These are phyloP conservation scores for Trachurus trachurus DNA, from an alignment of 2,797 vertebrate genomes.

Conservation along the genomic window DNA sequence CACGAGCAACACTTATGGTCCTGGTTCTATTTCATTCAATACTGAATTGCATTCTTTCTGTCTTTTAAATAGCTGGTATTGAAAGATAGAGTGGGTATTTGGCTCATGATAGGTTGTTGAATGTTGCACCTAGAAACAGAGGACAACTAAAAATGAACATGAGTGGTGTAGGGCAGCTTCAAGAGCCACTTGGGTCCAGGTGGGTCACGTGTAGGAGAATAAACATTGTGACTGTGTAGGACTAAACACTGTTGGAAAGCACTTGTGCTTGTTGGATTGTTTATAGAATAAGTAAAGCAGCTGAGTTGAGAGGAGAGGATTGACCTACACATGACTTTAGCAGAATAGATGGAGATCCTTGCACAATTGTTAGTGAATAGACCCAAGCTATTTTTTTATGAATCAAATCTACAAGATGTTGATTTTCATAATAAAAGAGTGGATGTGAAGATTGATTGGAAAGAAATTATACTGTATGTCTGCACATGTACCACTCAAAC, in stretches of 20 bases:
- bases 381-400: neutral
- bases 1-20: neutral
- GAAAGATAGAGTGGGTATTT: neutral
- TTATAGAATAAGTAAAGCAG: slow-evolving; percentile 30
- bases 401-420: neutral
- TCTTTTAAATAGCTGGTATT: neutral
- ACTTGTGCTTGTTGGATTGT: slow-evolving; percentile 27
- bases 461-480: slow-evolving; percentile 9
- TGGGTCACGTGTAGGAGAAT: slow-evolving; percentile 30
- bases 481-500: slow-evolving; percentile 4
- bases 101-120: neutral
- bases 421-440: slow-evolving; percentile 33
- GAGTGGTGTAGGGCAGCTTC: slow-evolving; percentile 3
- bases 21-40: neutral
- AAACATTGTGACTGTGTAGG: slow-evolving; percentile 29
- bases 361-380: slow-evolving; percentile 18
- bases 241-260: slow-evolving; percentile 43
- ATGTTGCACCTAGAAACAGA: slow-evolving; percentile 2
- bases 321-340: slow-evolving; percentile 36
- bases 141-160: neutral
- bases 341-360: slow-evolving; percentile 17
- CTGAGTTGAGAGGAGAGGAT: slow-evolving; percentile 42
- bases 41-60: neutral
- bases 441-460: slow-evolving; percentile 20
- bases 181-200: slow-evolving; percentile 19